A percentile compares a stretch with the other conserved stretches of the same genome.
These are phyloP conservation scores for Sciurus vulgaris DNA, from an alignment of 2,797 vertebrate species.

Conservation along the genomic window DNA sequence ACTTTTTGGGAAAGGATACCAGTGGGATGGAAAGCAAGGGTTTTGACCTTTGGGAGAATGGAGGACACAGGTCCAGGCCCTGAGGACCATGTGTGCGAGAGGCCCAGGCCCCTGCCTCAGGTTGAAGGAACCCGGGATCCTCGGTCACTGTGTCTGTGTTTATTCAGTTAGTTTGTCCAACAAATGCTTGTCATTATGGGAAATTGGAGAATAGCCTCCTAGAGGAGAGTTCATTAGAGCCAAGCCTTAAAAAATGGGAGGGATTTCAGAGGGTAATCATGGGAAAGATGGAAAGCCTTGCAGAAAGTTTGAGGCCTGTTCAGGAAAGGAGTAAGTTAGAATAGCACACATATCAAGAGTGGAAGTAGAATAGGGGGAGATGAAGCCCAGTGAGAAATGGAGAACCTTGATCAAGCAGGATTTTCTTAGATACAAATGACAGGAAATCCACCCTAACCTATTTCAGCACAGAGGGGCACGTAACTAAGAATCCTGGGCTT, in stretches of 20 bases:
- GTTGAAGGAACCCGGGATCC: background rate
- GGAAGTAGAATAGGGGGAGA: background rate
- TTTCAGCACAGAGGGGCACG: background rate
- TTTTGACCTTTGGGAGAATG: background rate
- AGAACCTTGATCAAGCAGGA: background rate
- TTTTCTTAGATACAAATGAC: background rate
- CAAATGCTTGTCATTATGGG: background rate
- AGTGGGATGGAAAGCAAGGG: background rate
- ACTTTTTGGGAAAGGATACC: background rate
- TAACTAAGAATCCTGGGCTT: background rate
- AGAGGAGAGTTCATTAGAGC: background rate
- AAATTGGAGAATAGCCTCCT: background rate
- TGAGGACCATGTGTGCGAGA: background rate
- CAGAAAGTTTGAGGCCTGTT: slow-evolving; percentile 19
- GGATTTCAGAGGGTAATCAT: background rate
- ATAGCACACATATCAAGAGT: background rate
- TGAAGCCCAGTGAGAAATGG: background rate
- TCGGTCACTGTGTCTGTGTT: background rate
- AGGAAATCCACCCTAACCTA: background rate
- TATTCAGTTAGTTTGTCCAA: background rate
- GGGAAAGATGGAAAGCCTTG: background rate
- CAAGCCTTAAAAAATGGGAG: background rate
- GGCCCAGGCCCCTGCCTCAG: background rate
- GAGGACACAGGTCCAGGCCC: background rate
- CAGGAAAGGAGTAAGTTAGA: background rate